Percentiles rank a stretch among this genome's conserved stretches.
Evolutionary conservation across 2,888 invertebrate genomes (phyloP).

Genomic region (Cataglyphis livida): DNA sequence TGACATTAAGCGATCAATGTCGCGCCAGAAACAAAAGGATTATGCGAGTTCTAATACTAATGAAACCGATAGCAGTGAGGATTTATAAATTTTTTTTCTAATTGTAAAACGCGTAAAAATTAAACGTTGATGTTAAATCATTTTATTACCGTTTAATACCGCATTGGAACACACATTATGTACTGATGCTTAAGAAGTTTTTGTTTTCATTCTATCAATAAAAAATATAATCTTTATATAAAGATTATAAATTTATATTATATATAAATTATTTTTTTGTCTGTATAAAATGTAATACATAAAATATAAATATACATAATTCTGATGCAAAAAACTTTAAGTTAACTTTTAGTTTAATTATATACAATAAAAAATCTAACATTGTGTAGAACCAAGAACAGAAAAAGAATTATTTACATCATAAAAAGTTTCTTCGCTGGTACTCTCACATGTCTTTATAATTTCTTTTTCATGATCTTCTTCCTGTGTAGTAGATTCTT

Average conservation of each 20-base stretch:
- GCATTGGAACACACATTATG: background rate
- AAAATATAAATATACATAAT: background rate
- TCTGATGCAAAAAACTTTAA: background rate
- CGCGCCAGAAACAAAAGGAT: background rate
- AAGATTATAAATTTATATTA: background rate
- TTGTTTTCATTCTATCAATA: background rate
- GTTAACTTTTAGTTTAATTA: background rate
- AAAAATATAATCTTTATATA: background rate
- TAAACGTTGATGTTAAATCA: background rate
- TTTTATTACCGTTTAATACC: no score
- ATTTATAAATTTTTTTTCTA: slow-evolving; percentile 13
- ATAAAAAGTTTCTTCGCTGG: slow-evolving; percentile 55
- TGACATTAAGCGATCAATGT: background rate
- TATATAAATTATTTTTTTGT: background rate
- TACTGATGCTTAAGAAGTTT: background rate
- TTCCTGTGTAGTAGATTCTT: background rate
- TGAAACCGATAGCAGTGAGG: slow-evolving; percentile 5
- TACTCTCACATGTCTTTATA: slow-evolving; percentile 4
- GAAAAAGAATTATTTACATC: slow-evolving; percentile 61
- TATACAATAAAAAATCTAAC: slow-evolving; percentile 7
- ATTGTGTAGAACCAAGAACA: slow-evolving; percentile 8
- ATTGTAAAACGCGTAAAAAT: background rate
- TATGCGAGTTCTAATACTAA: slow-evolving; percentile 1
- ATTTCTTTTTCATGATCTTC: slow-evolving; percentile 37
- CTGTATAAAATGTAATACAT: background rate